phyloP scores from a whole-genome alignment of 2,797 vertebrate genomes.

The Galago senegalensis region DNA sequence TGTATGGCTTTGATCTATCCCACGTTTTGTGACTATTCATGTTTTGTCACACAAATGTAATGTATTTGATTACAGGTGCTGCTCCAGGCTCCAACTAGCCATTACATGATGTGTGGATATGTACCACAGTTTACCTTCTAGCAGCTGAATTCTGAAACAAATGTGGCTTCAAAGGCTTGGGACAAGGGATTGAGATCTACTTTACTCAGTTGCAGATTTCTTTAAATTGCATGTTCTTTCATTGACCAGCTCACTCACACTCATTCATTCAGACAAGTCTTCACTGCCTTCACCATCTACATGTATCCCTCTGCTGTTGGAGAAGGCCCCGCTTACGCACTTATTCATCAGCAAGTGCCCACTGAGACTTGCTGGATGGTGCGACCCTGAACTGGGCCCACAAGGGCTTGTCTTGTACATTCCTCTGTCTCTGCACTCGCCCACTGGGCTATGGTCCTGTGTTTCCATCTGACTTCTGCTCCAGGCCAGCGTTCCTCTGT shows the following conservation, averaged over 20 bases:
- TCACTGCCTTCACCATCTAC: background rate
- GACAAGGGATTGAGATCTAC: background rate
- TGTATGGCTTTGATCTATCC: background rate
- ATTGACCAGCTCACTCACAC: background rate
- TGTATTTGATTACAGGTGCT: background rate
- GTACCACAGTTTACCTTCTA: background rate
- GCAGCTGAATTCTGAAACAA: constrained; percentile 39
- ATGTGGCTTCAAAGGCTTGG: constrained; percentile 4
- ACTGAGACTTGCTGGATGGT: background rate
- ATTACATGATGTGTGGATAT: background rate
- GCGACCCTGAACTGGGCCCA: background rate
- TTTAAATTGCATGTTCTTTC: background rate
- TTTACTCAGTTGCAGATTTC: background rate
- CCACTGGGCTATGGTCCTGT: background rate
- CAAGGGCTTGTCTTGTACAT: background rate
- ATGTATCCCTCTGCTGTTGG: background rate
- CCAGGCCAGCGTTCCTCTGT: background rate
- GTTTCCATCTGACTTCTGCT: background rate
- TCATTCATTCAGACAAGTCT: background rate
- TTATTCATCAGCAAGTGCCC: background rate
- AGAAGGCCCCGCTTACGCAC: background rate
- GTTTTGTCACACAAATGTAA: background rate
- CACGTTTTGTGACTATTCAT: background rate
- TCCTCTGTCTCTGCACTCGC: background rate
- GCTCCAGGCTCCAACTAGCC: background rate